Base-by-base conservation (phyloP, 37 sponge, comb jelly and placozoan species). In the Mnemiopsis leidyi region DNA sequence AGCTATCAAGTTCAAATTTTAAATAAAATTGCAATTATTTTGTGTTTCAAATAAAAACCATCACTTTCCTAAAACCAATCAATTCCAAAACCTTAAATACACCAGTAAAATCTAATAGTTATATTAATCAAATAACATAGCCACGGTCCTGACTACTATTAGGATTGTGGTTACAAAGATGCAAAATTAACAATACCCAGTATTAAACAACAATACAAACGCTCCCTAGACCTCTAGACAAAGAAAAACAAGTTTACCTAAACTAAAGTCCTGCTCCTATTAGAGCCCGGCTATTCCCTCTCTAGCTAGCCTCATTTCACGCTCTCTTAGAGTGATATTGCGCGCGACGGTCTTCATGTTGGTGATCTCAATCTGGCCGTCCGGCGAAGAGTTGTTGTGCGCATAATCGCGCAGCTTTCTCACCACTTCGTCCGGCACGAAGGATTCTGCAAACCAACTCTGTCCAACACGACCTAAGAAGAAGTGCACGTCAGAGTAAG, bases 381-480 rank as follows among this genome's bases (percentile, higher is more conserved):
- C 79, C 1, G 79, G 79, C 36, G 79, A 77, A 33, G 2, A 9
- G 18, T 77, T 32, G 79, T 33, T 33, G 79, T 77, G 79, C 1
- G 79, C 30, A 32, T 32, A 77, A 20, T 26, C 48, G 0, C 48
- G 2, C 61, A 85, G 24, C 2, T 25, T 40, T 0, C 28, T 18
- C n/a, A 33, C 31, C 26, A 85, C 90, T 20, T 28, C 23, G 90
- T 85, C 90, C 24, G 90, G 39, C 1, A 85, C 61, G 35, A 85
- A 85, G 30, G 90, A 38, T 26, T 85, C 90, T 23, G 90, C 90
- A 85, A 85, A 85, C 90, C 90, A 85, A 21, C 90, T 85, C 90
- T 85, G 90, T 21, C 90, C 90, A 85, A 85, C 90, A 40, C 90
- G 90, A 39, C 90, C 90, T 85, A 61, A 1, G 38, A 23, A 35